Base-by-base conservation (phyloP, 2,888 invertebrate species). In the Hypercompe scribonia region DNA sequence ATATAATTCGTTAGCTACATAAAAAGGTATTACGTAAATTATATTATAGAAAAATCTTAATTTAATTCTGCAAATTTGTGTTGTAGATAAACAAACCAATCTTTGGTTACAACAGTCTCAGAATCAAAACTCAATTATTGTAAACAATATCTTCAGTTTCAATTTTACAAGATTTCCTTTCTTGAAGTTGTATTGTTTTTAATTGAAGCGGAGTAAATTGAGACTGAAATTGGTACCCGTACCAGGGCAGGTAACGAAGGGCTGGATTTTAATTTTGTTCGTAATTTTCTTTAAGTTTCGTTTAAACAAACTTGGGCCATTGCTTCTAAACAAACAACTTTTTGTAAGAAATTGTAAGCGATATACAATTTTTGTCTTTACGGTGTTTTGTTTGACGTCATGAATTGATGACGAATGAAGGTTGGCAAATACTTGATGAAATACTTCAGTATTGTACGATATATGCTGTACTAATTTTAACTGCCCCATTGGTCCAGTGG, bases 261-360 rank as follows among this genome's bases (percentile, higher is more conserved):
- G 64, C 61, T 11, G 10, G 13, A 65, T 67, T 63, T 66, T 70
- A 58, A 76, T 74, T 70, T 61, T 50, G 33, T 61, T 24, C 15
- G 31, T 70, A 72, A 80, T 72, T 65, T n/a, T 71, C 36, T 65
- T 70, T 46, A 69, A 66, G 31, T 70, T n/a, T 67, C 71, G n/a
- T 71, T 73, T 68, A 46, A n/a, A n/a, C n/a, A n/a, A n/a, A n/a
- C n/a, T n/a, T n/a, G n/a, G n/a, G n/a, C n/a, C 42, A 54, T 61
- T 68, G 42, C 61, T 75, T 63, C 66, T 31, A 68, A 73, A 70
- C 68, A 69, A 72, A 58, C 36, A 58, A 54, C 31, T 72, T 46
- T n/a, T 24, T 34, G 36, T 13, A 28, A 31, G 3, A 58, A 58
- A 65, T 77, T 79, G 65, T 58, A 75, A 73, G 68, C n/a, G 61